Percentiles rank a stretch among this genome's conserved stretches.
Evolutionary conservation across 2,797 vertebrate species (phyloP).

Genomic region (Smutsia gigantea): DNA sequence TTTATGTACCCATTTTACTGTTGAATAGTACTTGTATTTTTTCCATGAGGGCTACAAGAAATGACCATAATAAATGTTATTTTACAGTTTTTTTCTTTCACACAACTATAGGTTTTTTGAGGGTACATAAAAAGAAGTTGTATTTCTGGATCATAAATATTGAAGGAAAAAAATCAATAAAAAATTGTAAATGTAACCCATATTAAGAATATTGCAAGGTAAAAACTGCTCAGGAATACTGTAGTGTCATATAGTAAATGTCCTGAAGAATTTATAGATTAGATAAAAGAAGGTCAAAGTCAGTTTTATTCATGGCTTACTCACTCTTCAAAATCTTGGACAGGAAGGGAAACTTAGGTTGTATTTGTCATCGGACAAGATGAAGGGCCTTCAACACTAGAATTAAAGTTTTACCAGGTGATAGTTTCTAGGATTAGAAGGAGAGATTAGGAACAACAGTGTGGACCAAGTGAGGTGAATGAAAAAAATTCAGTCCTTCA

Average conservation of each 20-base stretch:
- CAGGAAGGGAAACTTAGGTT: not conserved
- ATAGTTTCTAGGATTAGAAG: not conserved
- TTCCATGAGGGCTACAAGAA: not conserved
- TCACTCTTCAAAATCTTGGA: not conserved
- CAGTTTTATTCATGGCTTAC: not conserved
- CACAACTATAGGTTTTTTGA: not conserved
- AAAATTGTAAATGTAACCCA: not conserved
- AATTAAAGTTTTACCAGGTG: not conserved
- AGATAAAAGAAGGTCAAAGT: not conserved
- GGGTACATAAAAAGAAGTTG: not conserved
- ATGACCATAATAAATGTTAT: not conserved
- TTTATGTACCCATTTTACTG: not conserved
- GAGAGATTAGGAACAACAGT: not conserved
- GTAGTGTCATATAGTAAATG: not conserved
- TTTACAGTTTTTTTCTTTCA: not conserved
- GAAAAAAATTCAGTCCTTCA: not conserved
- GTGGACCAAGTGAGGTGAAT: not conserved
- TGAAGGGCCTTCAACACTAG: not conserved
- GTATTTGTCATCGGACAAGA: not conserved
- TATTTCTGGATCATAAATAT: not conserved
- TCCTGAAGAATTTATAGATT: not conserved
- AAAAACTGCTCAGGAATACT: not conserved
- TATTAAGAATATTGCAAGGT: not conserved
- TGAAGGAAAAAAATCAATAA: not conserved
- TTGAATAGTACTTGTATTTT: not conserved